Evolutionary conservation across 2,797 vertebrate genomes (phyloP).

Genomic region (Chelmon rostratus): DNA sequence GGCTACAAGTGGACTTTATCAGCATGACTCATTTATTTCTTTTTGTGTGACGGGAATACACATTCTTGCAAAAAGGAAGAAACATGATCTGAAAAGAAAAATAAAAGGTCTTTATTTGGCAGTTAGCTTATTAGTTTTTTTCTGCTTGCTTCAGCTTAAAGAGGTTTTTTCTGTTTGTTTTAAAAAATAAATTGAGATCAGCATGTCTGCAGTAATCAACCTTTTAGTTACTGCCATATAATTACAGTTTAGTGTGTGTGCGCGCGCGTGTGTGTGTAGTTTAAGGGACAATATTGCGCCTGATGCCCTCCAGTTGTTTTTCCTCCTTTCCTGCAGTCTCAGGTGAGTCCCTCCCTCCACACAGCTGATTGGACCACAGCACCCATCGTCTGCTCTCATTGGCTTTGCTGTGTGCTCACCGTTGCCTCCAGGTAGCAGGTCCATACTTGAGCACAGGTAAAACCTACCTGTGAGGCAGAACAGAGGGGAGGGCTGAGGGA

Average conservation of each 20-base stretch:
- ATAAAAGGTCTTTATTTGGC: neutral
- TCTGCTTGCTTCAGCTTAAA: too few species aligned
- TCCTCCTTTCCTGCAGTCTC: neutral
- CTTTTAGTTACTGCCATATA: neutral
- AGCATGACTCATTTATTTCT: conserved; percentile 21
- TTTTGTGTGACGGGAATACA: neutral
- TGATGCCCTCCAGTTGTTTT: conserved; percentile 15
- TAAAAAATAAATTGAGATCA: neutral
- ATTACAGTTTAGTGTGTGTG: neutral
- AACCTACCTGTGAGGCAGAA: conserved; percentile 78
- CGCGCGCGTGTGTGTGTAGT: neutral
- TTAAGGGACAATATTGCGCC: neutral
- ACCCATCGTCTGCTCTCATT: conserved; percentile 62
- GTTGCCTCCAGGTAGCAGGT: conserved; percentile 55
- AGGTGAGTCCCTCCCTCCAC: conserved; percentile 69
- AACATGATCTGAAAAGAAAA: neutral
- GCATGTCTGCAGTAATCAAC: neutral
- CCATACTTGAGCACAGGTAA: conserved; percentile 89
- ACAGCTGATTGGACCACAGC: conserved; percentile 66
- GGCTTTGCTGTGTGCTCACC: conserved; percentile 44
- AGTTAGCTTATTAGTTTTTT: too few species aligned
- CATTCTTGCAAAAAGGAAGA: conserved; percentile 9
- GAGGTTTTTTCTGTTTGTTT: neutral
- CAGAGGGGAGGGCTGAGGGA: conserved; percentile 74
- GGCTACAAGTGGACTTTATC: neutral